phyloP scores from a whole-genome alignment of 1,140 invertebrate genomes.

The Pseudomyrmex concolor region DNA sequence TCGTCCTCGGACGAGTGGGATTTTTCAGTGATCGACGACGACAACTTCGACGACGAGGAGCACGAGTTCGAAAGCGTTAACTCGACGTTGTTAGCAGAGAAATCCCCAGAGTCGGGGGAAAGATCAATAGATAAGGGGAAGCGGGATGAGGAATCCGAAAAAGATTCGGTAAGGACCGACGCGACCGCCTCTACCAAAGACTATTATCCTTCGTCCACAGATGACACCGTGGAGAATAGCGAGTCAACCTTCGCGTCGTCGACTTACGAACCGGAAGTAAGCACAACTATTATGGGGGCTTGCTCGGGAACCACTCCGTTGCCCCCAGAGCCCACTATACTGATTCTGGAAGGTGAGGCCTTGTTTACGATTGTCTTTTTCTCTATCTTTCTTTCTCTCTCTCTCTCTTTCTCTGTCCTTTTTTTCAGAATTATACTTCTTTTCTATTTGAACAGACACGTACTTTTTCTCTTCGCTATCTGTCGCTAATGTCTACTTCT shows the following conservation, averaged over 20 bases:
- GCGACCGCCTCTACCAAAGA: constrained; percentile 31
- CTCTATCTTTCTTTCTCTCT: not conserved
- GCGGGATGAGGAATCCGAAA: constrained; percentile 38
- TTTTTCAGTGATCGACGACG: constrained; percentile 75
- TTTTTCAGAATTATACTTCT: not conserved
- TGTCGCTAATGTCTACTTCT: constrained; percentile 43
- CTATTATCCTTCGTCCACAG: constrained; percentile 36
- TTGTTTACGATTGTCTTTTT: constrained; percentile 59
- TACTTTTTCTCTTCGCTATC: not conserved
- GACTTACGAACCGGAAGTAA: constrained; percentile 70
- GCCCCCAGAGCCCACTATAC: constrained; percentile 89
- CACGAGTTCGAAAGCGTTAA: constrained; percentile 11
- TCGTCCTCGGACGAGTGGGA: constrained; percentile 81
- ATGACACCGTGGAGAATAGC: constrained; percentile 29
- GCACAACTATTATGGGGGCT: constrained; percentile 77
- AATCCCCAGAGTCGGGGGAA: constrained; percentile 6
- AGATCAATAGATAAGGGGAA: constrained; percentile 31
- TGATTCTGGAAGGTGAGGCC: constrained; percentile 91
- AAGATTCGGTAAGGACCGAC: constrained; percentile 61
- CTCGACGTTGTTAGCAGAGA: constrained; percentile 17
- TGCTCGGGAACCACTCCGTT: constrained; percentile 87
- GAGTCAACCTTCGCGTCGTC: constrained; percentile 56
- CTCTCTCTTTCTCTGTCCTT: constrained; percentile 4
- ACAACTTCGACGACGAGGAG: constrained; percentile 10
- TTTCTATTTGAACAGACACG: too few relatives aligned